A percentile compares a stretch with the other conserved stretches of the same genome.
Evolutionary conservation across 2,797 vertebrate genomes (phyloP).

Genomic region (Carcharodon carcharias): DNA sequence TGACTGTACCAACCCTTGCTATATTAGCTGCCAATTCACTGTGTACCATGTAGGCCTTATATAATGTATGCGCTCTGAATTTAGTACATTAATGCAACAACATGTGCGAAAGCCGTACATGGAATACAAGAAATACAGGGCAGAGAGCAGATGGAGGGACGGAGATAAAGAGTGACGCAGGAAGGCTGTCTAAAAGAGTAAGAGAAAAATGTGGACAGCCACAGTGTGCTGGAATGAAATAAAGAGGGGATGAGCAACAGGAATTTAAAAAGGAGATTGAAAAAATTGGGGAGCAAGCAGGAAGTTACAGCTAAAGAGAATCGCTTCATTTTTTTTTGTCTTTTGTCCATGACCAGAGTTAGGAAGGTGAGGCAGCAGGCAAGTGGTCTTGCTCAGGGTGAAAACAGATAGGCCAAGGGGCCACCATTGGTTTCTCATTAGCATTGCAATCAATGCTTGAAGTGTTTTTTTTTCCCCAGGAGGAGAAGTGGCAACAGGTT

Average conservation of each 20-base stretch:
- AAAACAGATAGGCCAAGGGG: not conserved
- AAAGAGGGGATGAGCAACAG: not conserved
- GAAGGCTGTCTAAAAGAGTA: not conserved
- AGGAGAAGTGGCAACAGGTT: not conserved
- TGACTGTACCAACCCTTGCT: too few species aligned
- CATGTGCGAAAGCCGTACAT: not conserved
- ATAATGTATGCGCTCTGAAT: too few species aligned
- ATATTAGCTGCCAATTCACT: too few species aligned
- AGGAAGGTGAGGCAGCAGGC: not conserved
- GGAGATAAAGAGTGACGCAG: not conserved
- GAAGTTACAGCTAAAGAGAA: not conserved
- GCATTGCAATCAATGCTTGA: not conserved
- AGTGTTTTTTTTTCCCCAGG: not conserved
- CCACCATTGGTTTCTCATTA: not conserved
- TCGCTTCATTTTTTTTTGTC: not conserved
- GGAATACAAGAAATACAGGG: too few species aligned
- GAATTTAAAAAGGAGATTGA: not conserved
- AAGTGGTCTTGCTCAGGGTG: not conserved
- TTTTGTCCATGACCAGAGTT: not conserved
- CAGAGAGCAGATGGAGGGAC: not conserved
- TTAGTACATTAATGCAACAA: not conserved
- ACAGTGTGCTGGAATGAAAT: not conserved
- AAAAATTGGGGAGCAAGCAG: not conserved
- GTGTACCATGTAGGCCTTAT: too few species aligned
- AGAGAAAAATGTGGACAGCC: too few species aligned